Conservation (phyloP, 2,113 vertebrate genomes). For the Neodontobutis hainanensis region DNA sequence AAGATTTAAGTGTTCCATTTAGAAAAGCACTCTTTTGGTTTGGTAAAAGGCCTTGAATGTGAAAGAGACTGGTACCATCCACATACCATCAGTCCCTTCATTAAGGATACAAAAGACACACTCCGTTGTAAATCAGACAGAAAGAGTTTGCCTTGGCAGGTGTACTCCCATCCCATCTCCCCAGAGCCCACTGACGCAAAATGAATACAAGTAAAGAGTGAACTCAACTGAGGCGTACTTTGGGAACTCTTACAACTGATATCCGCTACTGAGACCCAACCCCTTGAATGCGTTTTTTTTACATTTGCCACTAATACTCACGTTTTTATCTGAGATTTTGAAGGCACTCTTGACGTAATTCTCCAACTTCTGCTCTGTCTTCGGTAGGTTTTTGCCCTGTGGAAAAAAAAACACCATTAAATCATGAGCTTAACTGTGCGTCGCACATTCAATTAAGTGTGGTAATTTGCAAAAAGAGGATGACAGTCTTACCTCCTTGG, state of each 20-base stretch:
- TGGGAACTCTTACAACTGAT: neutral
- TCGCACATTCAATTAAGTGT: slow-evolving; percentile 29
- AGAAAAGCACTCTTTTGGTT: slow-evolving; percentile 16
- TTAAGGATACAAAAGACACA: slow-evolving; percentile 71
- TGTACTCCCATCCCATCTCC: slow-evolving; percentile 67
- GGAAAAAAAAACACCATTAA: slow-evolving; percentile 21
- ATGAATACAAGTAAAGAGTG: slow-evolving; percentile 52
- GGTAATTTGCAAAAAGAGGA: slow-evolving; percentile 28
- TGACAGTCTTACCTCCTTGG: slow-evolving; percentile 72
- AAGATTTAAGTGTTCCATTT: slow-evolving; percentile 62
- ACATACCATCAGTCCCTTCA: slow-evolving; percentile 74
- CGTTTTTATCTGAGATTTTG: slow-evolving; percentile 78
- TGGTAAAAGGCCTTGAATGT: slow-evolving; percentile 71
- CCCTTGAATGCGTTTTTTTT: neutral
- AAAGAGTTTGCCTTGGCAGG: slow-evolving; percentile 72
- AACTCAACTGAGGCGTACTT: slow-evolving; percentile 25
- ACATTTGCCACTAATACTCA: slow-evolving; percentile 49
- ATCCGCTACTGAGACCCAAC: neutral
- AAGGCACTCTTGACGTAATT: slow-evolving; percentile 75
- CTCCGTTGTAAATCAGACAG: slow-evolving; percentile 72
- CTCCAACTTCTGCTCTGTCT: slow-evolving; percentile 82
- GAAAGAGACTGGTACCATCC: slow-evolving; percentile 73
- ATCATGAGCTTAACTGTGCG: slow-evolving; percentile 20
- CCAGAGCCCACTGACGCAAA: slow-evolving; percentile 47
- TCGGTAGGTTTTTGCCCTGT: slow-evolving; percentile 78